A percentile compares a stretch with the other conserved stretches of the same genome.
Evolutionary conservation across 2,888 invertebrate species (phyloP).

Genomic region (Noctuana brunneofusca): DNA sequence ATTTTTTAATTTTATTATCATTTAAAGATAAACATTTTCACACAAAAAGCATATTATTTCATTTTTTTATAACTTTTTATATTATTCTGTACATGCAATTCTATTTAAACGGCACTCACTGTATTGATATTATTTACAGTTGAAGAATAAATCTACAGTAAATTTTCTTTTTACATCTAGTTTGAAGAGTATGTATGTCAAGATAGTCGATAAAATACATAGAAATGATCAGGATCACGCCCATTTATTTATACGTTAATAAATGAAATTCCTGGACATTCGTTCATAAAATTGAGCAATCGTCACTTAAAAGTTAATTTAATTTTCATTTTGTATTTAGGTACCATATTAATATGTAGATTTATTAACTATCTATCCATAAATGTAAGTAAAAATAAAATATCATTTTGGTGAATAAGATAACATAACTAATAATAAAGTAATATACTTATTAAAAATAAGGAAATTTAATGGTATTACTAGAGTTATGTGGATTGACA

Average conservation of each 20-base stretch:
- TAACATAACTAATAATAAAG: too few relatives aligned
- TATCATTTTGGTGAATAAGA: too few relatives aligned
- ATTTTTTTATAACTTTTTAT: conserved; percentile 41
- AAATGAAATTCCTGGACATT: conserved; percentile 29
- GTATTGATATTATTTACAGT: conserved; percentile 11
- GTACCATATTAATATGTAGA: conserved; percentile 66
- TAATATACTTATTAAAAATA: too few relatives aligned
- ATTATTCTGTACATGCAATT: conserved; percentile 45
- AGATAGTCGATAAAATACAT: background rate
- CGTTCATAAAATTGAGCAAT: conserved; percentile 77
- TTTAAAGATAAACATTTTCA: conserved; percentile 34
- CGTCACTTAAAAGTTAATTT: conserved; percentile 69
- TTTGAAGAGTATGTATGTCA: background rate
- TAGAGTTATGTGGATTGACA: too few relatives aligned
- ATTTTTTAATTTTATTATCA: too few relatives aligned
- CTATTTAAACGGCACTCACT: background rate
- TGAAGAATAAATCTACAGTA: conserved; percentile 17
- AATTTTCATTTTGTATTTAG: conserved; percentile 70
- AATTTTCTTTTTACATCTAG: conserved; percentile 27
- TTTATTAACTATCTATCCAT: conserved; percentile 41
- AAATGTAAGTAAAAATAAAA: background rate
- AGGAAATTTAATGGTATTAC: too few relatives aligned
- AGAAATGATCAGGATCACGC: conserved; percentile 17
- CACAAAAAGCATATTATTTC: conserved; percentile 45
- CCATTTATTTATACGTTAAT: conserved; percentile 14